Conservation (phyloP, 2,888 invertebrate species). For the Herminia tarsipennalis region DNA sequence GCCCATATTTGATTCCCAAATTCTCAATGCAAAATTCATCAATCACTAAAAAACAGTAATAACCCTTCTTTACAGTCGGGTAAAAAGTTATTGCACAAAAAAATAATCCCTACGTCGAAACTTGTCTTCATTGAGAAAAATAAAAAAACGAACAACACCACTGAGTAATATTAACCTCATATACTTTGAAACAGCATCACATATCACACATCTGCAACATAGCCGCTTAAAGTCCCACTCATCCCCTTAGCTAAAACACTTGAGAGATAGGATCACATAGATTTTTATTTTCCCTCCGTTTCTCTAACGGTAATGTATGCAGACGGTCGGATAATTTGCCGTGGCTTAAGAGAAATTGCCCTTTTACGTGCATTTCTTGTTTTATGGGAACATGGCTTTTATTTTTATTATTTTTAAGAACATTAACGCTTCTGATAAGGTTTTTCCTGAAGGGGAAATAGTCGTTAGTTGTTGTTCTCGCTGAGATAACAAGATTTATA, state of each 20-base stretch:
- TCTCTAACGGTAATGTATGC: conserved; percentile 47
- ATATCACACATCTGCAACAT: conserved; percentile 4
- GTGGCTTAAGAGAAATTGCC: conserved; percentile 32
- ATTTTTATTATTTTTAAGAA: conserved; percentile 15
- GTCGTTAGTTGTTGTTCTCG: not conserved
- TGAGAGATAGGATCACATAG: conserved; percentile 18
- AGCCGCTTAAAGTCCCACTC: not conserved
- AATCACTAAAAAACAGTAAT: no score
- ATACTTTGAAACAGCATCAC: not conserved
- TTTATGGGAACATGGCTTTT: conserved; percentile 22
- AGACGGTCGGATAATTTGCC: conserved; percentile 50
- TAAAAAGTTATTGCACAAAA: no score
- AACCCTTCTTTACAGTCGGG: no score
- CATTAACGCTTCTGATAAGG: conserved; percentile 7
- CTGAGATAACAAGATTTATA: conserved; percentile 2
- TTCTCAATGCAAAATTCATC: no score
- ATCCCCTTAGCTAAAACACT: conserved; percentile 12
- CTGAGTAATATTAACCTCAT: no score
- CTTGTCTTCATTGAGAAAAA: no score
- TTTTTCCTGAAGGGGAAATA: not conserved
- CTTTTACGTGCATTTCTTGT: conserved; percentile 27
- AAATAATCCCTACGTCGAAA: no score
- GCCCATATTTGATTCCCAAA: no score
- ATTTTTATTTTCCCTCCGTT: conserved; percentile 44
- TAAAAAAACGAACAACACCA: no score